A percentile compares a stretch with the other conserved stretches of the same genome.
phyloP scores from a whole-genome alignment of 2,888 invertebrate genomes.

The Acleris laterana region DNA sequence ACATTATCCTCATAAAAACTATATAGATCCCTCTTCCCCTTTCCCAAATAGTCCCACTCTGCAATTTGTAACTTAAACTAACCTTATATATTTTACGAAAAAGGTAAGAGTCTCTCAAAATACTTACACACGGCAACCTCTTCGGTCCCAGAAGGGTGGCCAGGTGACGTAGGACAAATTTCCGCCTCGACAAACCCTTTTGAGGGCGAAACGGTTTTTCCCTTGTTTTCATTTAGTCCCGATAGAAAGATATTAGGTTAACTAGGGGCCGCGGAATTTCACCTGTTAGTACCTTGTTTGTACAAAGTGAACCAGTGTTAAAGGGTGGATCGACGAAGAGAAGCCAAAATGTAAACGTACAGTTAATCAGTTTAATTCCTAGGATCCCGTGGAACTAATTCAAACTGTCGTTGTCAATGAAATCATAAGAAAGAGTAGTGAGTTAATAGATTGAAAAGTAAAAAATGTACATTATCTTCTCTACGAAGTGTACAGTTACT shows the following conservation, averaged over 20 bases:
- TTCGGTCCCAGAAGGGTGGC: conserved; percentile 17
- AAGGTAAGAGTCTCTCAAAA: conserved; percentile 29
- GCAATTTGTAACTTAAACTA: conserved; percentile 9
- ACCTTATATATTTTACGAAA: conserved; percentile 15
- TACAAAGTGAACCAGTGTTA: neutral
- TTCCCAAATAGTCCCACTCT: conserved; percentile 16
- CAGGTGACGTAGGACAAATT: conserved; percentile 35
- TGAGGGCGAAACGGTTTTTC: conserved; percentile 24
- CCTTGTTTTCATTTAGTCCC: conserved; percentile 31
- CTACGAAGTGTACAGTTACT: too few species aligned
- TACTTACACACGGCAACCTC: conserved; percentile 26
- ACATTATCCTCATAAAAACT: too few species aligned
- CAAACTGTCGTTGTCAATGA: too few species aligned
- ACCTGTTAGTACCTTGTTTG: conserved; percentile 11
- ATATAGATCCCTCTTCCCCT: neutral
- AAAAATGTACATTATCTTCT: too few species aligned
- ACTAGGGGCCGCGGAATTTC: conserved; percentile 19
- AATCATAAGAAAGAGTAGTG: too few species aligned
- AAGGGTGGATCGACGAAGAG: neutral
- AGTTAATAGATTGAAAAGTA: too few species aligned
- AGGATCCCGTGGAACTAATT: too few species aligned
- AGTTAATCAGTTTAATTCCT: too few species aligned
- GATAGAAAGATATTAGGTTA: conserved; percentile 27
- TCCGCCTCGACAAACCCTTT: conserved; percentile 33
- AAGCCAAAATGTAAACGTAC: too few species aligned